Base-by-base conservation (phyloP, 1,140 invertebrate species). In the Lepeophtheirus salmonis region DNA sequence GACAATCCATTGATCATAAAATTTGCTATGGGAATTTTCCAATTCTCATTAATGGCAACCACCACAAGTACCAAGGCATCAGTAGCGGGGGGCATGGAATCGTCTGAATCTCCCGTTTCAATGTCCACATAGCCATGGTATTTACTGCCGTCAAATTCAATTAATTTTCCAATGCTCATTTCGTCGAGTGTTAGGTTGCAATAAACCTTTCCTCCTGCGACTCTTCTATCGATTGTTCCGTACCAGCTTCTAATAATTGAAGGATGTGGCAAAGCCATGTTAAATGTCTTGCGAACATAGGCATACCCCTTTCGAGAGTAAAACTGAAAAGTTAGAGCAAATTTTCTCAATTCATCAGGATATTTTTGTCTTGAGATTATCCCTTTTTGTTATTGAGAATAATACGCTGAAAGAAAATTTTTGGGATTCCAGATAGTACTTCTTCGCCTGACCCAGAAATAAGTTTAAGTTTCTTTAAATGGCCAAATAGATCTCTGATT, bases 31-130 rank as follows among this genome's bases (percentile, higher is more conserved):
- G 58, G 63, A 17, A 64, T 59, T 67, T 70, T 68, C n/a, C 66
- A 71, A 48, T 62, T 61, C 16, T 61, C 50, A 60, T 71, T 71
- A 21, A 71, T 25, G 4, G 20, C 57, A 53, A 67, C 66, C 2
- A 70, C 14, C 63, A 71, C 65, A 65, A 72, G 68, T 1, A 70
- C 68, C 23, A 71, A 56, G 14, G 65, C 68, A 59, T 70, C 68
- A 61, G 65, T 69, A n/a, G 70, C 69, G 62, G 64, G 26, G 23
- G 62, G 50, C 24, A 66, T 20, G 56, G 52, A 17, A 63, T 71
- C 67, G 51, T 58, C 50, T 48, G 66, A 62, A 4, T 64, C n/a
- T 10, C 61, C 59, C 53, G 52, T 64, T n/a, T 67, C 67, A 14
- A 69, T 64, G 63, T 70, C 65, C n/a, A 71, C 65, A 64, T 67